Evolutionary conservation across 2,113 vertebrate species (phyloP).

Genomic region (Corythoichthys intestinalis): DNA sequence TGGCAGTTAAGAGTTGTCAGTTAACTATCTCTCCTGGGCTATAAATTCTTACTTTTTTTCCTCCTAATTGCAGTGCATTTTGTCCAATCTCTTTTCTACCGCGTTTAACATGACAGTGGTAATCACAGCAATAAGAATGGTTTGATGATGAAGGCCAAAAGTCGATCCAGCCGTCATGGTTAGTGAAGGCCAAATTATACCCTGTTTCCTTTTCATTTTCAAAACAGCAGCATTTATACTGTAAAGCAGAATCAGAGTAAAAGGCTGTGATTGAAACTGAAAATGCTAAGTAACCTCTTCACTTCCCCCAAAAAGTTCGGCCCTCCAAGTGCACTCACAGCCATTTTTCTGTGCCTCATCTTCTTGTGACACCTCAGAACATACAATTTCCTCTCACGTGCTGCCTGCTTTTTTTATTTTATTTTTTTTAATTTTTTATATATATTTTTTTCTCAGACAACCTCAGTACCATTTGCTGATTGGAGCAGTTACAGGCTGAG

Average conservation of each 20-base stretch:
- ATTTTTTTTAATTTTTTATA: neutral
- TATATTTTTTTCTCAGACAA: slow-evolving; percentile 46
- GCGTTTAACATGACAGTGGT: slow-evolving; percentile 6
- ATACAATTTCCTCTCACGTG: slow-evolving; percentile 24
- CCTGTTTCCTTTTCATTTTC: slow-evolving; percentile 22
- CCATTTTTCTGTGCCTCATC: slow-evolving; percentile 14
- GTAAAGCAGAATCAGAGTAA: slow-evolving; percentile 40
- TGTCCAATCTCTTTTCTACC: neutral
- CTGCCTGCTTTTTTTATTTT: slow-evolving; percentile 19
- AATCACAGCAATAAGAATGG: slow-evolving; percentile 19
- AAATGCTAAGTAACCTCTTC: slow-evolving; percentile 61
- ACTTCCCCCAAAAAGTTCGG: slow-evolving; percentile 41
- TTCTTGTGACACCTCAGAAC: slow-evolving; percentile 36
- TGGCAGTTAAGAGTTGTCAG: neutral
- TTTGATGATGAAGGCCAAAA: slow-evolving; percentile 31
- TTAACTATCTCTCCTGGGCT: neutral
- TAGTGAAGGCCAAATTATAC: slow-evolving; percentile 46
- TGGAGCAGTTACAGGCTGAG: slow-evolving; percentile 66
- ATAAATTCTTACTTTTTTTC: neutral
- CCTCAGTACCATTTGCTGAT: slow-evolving; percentile 63
- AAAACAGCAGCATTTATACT: slow-evolving; percentile 29
- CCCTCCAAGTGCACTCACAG: slow-evolving; percentile 14
- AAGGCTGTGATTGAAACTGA: slow-evolving; percentile 59
- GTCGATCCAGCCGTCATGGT: slow-evolving; percentile 35
- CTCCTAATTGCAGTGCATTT: slow-evolving; percentile 9